Conservation (phyloP, 2,113 vertebrate species). For the Formicarius rufipectus region DNA sequence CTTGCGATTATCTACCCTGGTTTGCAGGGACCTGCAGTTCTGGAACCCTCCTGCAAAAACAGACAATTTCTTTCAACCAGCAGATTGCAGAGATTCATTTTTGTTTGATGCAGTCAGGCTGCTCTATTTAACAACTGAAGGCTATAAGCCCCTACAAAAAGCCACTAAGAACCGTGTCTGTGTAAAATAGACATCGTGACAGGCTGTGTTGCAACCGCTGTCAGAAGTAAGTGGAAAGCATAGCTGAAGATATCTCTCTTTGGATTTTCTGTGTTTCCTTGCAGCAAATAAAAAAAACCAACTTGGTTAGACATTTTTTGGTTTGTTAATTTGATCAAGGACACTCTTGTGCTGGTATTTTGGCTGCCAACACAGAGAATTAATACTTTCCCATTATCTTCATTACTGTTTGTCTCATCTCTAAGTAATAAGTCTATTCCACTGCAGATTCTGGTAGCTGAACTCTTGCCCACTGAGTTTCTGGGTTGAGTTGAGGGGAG, state of each 20-base stretch:
- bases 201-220: background rate
- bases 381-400: background rate
- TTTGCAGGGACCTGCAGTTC: background rate
- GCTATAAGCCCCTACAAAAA: too few relatives aligned
- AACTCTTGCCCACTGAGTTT: background rate
- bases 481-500: background rate
- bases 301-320: background rate
- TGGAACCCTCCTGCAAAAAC: background rate
- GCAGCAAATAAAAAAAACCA: background rate
- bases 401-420: background rate
- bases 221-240: background rate
- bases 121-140: too few relatives aligned
- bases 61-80: background rate
- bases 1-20: background rate
- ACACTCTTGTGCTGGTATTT: background rate
- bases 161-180: too few relatives aligned
- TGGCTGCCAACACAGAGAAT: background rate
- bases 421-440: background rate
- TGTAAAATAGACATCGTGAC: too few relatives aligned
- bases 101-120: too few relatives aligned
- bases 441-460: background rate
- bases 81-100: background rate
- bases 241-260: background rate
- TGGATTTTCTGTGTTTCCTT: background rate
- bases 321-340: background rate